A percentile compares a stretch with the other conserved stretches of the same genome.
Conservation (phyloP, 2,888 invertebrate genomes). For the Epistrophe grossulariae region DNA sequence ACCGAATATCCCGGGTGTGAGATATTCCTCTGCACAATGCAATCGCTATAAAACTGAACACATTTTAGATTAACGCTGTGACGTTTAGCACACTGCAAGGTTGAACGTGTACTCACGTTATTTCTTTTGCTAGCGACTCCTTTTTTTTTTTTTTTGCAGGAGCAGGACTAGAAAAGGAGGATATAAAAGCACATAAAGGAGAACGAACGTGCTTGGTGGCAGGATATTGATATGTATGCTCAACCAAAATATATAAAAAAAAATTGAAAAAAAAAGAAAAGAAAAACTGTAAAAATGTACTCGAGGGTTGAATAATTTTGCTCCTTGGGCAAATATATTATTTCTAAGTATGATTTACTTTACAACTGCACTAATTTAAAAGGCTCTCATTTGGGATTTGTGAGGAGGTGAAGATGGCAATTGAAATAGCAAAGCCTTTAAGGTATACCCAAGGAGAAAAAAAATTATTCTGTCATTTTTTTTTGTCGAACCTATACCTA, state of each 20-base stretch:
- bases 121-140: slow-evolving; percentile 40
- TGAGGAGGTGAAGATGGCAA: slow-evolving; percentile 17
- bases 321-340: slow-evolving; percentile 62
- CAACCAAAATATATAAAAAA: slow-evolving; percentile 16
- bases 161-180: slow-evolving; percentile 17
- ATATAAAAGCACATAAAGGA: slow-evolving; percentile 60
- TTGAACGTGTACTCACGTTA: slow-evolving; percentile 68
- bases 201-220: slow-evolving; percentile 58
- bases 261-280: neutral
- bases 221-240: slow-evolving; percentile 59
- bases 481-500: too few species aligned
- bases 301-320: slow-evolving; percentile 66
- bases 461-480: neutral
- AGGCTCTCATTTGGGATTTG: slow-evolving; percentile 28
- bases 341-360: slow-evolving; percentile 68
- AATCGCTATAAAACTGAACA: slow-evolving; percentile 71
- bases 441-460: too few species aligned
- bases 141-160: neutral
- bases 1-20: slow-evolving; percentile 13
- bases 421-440: slow-evolving; percentile 12
- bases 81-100: slow-evolving; percentile 66
- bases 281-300: slow-evolving; percentile 39
- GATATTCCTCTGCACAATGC: slow-evolving; percentile 63
- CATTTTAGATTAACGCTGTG: slow-evolving; percentile 72
- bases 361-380: slow-evolving; percentile 58